Base-by-base conservation (phyloP, 2,888 invertebrate genomes). In the Automeris io region DNA sequence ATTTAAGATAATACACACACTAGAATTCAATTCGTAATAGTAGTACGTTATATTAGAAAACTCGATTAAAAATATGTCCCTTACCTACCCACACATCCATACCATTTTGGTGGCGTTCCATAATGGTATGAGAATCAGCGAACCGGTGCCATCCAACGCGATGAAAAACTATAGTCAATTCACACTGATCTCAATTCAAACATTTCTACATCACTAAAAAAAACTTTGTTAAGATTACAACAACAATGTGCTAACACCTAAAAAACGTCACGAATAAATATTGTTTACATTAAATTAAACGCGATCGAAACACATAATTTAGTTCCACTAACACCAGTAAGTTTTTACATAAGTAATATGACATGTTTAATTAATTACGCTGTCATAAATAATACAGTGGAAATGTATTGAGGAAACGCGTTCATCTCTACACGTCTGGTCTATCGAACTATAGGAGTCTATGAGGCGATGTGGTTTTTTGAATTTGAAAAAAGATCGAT, bases 11-110 rank as follows among this genome's bases (percentile, higher is more conserved):
- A n/a, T n/a, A n/a, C n/a, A n/a, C n/a, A n/a, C n/a, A n/a, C n/a
- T n/a, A n/a, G n/a, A n/a, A n/a, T n/a, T n/a, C n/a, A n/a, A n/a
- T n/a, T n/a, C n/a, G n/a, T n/a, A n/a, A n/a, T n/a, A n/a, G n/a
- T n/a, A n/a, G n/a, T n/a, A n/a, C n/a, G 11, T 7, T 31, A 22
- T 38, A 23, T 16, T n/a, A 19, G 4, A 35, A 33, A 33, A 26
- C 26, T 37, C 45, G 35, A 43, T 51, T 46, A 50, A 58, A 60
- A 62, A 58, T 47, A 57, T 55, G 64, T 78, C 78, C 86, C 87
- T 87, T 87, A 87, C 87, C 87, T 87, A 87, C 87, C 87, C 87
- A 87, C 82, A 87, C 87, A 87, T 87, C 87, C 83, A 87, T 87
- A 81, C 87, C 87, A 81, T 87, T 87, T 65, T 87, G 87, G 82